A percentile compares a stretch with the other conserved stretches of the same genome.
phyloP scores from a whole-genome alignment of 2,113 vertebrate genomes.

The Gracilinanus agilis region DNA sequence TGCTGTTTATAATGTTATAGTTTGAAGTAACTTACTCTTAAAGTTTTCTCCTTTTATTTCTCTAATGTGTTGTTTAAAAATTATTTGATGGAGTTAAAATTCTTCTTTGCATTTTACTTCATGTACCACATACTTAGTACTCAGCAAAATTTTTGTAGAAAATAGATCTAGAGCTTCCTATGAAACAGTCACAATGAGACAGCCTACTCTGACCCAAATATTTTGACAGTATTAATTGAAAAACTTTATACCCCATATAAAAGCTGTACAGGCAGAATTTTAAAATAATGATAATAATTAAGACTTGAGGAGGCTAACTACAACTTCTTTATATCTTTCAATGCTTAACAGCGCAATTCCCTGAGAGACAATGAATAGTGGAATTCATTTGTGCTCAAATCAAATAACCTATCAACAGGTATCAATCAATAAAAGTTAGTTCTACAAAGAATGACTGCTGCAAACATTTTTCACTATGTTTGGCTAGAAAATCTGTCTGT shows the following conservation, averaged over 20 bases:
- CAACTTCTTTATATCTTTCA: slow-evolving; percentile 36
- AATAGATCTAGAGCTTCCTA: neutral
- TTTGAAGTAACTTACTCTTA: neutral
- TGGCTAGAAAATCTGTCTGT: slow-evolving; percentile 25
- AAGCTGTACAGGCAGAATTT: slow-evolving; percentile 27
- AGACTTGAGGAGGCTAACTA: neutral
- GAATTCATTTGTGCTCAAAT: slow-evolving; percentile 35
- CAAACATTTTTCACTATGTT: slow-evolving; percentile 58
- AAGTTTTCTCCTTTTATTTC: slow-evolving; percentile 3
- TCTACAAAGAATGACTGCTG: neutral
- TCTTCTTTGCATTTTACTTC: neutral
- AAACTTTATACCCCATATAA: neutral
- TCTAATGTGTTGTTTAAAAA: neutral
- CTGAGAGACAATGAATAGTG: slow-evolving; percentile 12
- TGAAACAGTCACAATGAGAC: slow-evolving; percentile 17
- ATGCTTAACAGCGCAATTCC: slow-evolving; percentile 41
- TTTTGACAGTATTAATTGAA: neutral
- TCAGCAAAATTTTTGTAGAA: neutral
- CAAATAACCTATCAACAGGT: slow-evolving; percentile 32
- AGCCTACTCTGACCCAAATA: neutral
- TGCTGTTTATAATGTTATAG: slow-evolving; percentile 12
- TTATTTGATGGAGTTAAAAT: slow-evolving; percentile 29
- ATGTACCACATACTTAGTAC: neutral
- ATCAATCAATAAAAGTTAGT: slow-evolving; percentile 40
- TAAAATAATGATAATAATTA: slow-evolving; percentile 23